These are phyloP conservation scores for Drosophila phalerata DNA, from an alignment of 2,888 invertebrate species.

Conservation along the genomic window DNA sequence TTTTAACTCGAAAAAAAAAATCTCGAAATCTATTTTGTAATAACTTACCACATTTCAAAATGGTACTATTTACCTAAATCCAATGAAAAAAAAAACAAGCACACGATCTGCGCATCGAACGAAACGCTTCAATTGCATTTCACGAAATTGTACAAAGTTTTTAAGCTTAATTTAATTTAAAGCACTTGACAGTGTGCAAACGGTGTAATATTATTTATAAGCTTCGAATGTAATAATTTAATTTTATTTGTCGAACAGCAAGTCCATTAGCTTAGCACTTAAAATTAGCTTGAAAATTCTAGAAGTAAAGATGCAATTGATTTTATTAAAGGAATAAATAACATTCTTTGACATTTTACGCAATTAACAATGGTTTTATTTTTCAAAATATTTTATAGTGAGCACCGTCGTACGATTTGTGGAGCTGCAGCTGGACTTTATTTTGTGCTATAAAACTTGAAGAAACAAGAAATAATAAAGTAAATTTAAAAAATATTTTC, in stretches of 20 bases:
- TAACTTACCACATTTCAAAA: constrained; percentile 59
- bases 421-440: no score
- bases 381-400: no score
- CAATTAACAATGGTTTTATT: not conserved
- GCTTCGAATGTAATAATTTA: constrained; percentile 45
- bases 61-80: constrained; percentile 57
- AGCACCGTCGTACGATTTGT: no score
- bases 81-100: constrained; percentile 19
- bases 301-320: constrained; percentile 41
- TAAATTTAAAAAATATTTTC: no score
- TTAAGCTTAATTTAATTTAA: constrained; percentile 34
- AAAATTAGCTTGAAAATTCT: constrained; percentile 61
- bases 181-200: constrained; percentile 26
- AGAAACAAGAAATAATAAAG: no score
- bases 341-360: constrained; percentile 58
- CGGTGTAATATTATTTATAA: constrained; percentile 65
- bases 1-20: constrained; percentile 28
- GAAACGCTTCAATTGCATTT: constrained; percentile 51
- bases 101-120: constrained; percentile 58
- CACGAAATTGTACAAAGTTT: constrained; percentile 65
- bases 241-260: constrained; percentile 28
- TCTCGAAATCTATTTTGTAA: constrained; percentile 68
- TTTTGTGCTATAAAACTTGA: no score
- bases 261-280: constrained; percentile 63
- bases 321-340: constrained; percentile 63